Evolutionary conservation across 2,113 vertebrate species (phyloP), one percentile per base, ranked within the genome.

Genomic region (Poecile atricapillus): DNA sequence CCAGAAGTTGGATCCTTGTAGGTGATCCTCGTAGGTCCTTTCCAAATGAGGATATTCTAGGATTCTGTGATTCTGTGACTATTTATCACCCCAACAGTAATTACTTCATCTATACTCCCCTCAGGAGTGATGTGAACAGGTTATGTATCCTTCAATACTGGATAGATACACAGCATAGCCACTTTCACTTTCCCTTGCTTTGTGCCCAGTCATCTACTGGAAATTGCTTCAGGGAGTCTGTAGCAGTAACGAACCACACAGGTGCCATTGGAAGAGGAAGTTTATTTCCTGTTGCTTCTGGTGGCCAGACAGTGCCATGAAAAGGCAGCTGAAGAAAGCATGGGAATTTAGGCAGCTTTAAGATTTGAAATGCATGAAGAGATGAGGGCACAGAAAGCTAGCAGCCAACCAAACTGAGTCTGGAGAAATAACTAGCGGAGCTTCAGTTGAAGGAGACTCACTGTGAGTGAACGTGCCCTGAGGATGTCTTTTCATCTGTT

Each of bases 401-500:
- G 52, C 62, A 93, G 52, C 30, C 56, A 91, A 53, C 53, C 46
- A 88, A 25, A 43, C 58, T n/a, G 69, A 31, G 24, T 49, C 83
- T 50, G 46, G 65, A 94, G 81, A 79, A 73, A 68, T 27, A 31
- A 28, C 35, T 65, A 50, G 44, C 64, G 55, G 28, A 74, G 67
- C 74, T 93, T 83, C 49, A 64, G 65, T 65, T 70, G 60, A 88
- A 84, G 93, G 43, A 95, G 46, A 37, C 58, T 94, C 18, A 11
- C 21, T 77, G 87, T 28, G 73, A 93, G 82, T 74, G 60, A 88
- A 76, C 0, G 8, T 77, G 80, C 31, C 33, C 91, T 8, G 41
- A 79, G 85, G 87, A 53, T 25, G 50, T 63, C 39, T 92, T 96
- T 94, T 93, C 82, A 62, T 91, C 89, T 97, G 90, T 93, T 97